These are phyloP conservation scores for Rhinoraja longicauda DNA, from an alignment of 2,797 vertebrate genomes.

Conservation along the genomic window DNA sequence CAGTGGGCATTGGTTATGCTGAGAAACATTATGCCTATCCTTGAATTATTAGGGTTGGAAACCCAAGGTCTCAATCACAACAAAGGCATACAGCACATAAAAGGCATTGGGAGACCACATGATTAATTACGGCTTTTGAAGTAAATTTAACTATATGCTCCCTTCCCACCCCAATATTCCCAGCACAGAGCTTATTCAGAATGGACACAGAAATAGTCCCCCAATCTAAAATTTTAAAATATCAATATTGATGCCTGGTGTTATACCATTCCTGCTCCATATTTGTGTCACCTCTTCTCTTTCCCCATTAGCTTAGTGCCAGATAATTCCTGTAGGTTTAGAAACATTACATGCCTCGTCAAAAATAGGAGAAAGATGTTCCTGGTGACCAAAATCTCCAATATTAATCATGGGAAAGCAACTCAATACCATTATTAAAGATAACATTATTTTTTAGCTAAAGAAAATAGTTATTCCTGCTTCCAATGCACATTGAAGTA, in stretches of 20 bases:
- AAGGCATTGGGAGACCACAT: not conserved
- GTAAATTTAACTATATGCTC: not conserved
- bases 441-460: no score
- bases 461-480: no score
- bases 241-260: no score
- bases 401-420: no score
- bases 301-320: not conserved
- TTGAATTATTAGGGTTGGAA: not conserved
- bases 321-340: not conserved
- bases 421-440: no score
- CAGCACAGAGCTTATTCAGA: no score
- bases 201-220: not conserved
- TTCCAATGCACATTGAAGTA: no score
- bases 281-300: not conserved
- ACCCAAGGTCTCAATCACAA: not conserved
- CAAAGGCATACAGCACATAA: not conserved
- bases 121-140: not conserved
- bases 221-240: not conserved
- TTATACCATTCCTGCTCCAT: not conserved
- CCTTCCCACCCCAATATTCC: not conserved
- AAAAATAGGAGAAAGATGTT: not conserved
- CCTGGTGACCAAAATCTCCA: no score
- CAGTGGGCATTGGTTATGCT: not conserved
- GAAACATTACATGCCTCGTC: not conserved
- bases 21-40: not conserved